A percentile compares a stretch with the other conserved stretches of the same genome.
Evolutionary conservation across 2,888 invertebrate species (phyloP).

Genomic region (Heliconius hortense): DNA sequence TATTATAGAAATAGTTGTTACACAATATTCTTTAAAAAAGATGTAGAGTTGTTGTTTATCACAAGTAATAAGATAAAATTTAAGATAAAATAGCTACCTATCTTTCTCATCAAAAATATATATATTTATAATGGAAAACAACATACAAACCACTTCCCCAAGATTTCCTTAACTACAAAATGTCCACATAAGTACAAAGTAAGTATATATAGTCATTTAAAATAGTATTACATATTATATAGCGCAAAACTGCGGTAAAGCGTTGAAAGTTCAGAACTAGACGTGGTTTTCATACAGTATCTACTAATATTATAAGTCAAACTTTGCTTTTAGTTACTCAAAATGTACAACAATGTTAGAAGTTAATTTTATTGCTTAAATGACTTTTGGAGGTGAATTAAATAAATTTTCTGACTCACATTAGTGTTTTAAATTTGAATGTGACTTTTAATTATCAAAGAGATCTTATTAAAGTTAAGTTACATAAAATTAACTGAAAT

Average conservation of each 20-base stretch:
- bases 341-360: conserved; percentile 35
- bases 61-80: too few species aligned
- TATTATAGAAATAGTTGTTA: too few species aligned
- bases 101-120: too few species aligned
- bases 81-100: too few species aligned
- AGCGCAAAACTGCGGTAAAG: conserved; percentile 36
- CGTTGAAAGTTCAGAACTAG: conserved; percentile 46
- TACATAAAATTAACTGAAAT: not conserved
- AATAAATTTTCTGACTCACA: conserved; percentile 14
- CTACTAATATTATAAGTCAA: conserved; percentile 45
- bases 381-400: conserved; percentile 19
- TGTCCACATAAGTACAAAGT: not conserved
- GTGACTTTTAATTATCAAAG: not conserved
- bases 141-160: not conserved
- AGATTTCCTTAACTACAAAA: not conserved
- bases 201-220: conserved; percentile 25
- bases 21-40: too few species aligned
- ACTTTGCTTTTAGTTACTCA: conserved; percentile 45
- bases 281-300: conserved; percentile 44
- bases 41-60: too few species aligned
- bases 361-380: conserved; percentile 32
- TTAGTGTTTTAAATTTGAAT: not conserved
- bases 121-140: too few species aligned
- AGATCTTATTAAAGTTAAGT: not conserved
- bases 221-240: conserved; percentile 32